Conservation (phyloP, 2,888 invertebrate species). For the Drosophila putrida region DNA sequence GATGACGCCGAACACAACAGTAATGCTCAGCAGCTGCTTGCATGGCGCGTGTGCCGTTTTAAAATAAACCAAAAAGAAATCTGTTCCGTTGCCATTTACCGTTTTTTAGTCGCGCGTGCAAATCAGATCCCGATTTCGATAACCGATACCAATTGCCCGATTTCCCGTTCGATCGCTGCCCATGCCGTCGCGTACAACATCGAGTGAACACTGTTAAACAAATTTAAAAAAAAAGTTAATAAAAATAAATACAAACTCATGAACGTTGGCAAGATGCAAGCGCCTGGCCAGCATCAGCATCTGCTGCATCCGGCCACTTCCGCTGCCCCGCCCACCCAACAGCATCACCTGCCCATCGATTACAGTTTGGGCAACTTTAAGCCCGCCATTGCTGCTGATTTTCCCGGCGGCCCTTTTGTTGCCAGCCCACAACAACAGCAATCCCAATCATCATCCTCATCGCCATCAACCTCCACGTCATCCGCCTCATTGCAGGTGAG, state of each 20-base stretch:
- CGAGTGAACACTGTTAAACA: conserved; percentile 13
- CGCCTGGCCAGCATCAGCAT: conserved; percentile 69
- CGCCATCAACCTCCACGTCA: conserved; percentile 28
- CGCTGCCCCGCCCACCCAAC: conserved; percentile 66
- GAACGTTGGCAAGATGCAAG: conserved; percentile 81
- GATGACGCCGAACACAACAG: conserved; percentile 82
- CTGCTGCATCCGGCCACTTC: conserved; percentile 59
- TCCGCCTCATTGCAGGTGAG: conserved; percentile 78
- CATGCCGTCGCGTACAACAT: conserved; percentile 49
- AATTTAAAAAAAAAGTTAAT: conserved; percentile 11
- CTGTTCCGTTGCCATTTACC: conserved; percentile 52
- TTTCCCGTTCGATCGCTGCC: conserved; percentile 6
- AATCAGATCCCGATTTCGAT: conserved; percentile 33
- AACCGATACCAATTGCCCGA: background rate
- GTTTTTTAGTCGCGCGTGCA: conserved; percentile 52
- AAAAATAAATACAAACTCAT: conserved; percentile 47
- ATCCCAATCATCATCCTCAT: conserved; percentile 44
- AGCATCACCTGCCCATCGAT: conserved; percentile 83
- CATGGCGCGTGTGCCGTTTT: conserved; percentile 48
- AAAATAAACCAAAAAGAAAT: conserved; percentile 46
- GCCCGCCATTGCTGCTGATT: conserved; percentile 82
- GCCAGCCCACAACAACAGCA: conserved; percentile 65
- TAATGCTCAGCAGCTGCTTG: conserved; percentile 65
- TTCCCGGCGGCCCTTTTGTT: conserved; percentile 79
- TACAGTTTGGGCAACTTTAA: conserved; percentile 84